These are phyloP conservation scores for Macrosoma leucophasiata DNA, from an alignment of 2,888 invertebrate genomes.

Conservation along the genomic window DNA sequence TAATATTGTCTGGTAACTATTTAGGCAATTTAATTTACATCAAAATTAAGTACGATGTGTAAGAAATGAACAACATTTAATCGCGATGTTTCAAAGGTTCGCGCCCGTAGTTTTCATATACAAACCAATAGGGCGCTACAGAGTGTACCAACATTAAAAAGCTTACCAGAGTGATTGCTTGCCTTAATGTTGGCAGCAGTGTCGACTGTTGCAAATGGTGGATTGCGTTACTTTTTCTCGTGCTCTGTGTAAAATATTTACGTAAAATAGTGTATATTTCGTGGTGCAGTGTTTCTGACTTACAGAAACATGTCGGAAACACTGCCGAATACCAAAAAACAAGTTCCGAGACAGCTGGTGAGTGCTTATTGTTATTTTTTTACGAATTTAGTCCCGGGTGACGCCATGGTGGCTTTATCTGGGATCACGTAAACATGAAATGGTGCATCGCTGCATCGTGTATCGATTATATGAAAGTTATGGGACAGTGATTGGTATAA, in stretches of 20 bases:
- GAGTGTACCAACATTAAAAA: constrained; percentile 51
- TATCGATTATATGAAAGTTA: constrained; percentile 68
- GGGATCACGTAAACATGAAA: constrained; percentile 79
- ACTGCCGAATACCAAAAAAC: constrained; percentile 75
- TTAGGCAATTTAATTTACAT: no score
- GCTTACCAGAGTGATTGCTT: constrained; percentile 58
- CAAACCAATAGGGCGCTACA: constrained; percentile 56
- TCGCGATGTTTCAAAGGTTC: constrained; percentile 48
- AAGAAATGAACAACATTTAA: constrained; percentile 6
- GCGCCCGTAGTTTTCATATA: constrained; percentile 45
- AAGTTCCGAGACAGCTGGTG: constrained; percentile 78
- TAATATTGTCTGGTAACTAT: no score
- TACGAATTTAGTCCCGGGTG: constrained; percentile 75
- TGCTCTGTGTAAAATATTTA: constrained; percentile 76
- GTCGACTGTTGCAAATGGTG: constrained; percentile 74
- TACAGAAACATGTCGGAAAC: constrained; percentile 75
- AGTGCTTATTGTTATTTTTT: constrained; percentile 73
- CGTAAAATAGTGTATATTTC: constrained; percentile 74
- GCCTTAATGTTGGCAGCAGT: constrained; percentile 66
- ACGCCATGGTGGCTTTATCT: constrained; percentile 80
- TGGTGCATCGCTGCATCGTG: constrained; percentile 76
- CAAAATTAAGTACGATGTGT: no score
- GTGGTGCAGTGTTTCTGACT: constrained; percentile 74
- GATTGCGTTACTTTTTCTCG: constrained; percentile 75
- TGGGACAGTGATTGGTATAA: constrained; percentile 36